These are phyloP conservation scores for Stenichneumon culpator DNA, from an alignment of 2,888 invertebrate species.

Conservation along the genomic window DNA sequence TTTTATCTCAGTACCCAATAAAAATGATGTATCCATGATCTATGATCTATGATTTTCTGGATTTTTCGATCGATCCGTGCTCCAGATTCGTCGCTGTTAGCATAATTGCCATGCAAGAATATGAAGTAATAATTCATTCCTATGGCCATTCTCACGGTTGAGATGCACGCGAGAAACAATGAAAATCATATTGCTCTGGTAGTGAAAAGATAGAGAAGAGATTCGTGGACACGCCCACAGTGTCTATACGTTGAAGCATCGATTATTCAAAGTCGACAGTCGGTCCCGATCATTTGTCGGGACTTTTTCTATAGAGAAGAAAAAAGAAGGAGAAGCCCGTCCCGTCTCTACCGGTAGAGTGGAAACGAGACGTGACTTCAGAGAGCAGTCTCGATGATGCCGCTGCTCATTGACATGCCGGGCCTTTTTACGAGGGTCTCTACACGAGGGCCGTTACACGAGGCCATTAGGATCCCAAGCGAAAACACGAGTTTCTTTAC, in stretches of 20 bases:
- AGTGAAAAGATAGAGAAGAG: constrained; percentile 48
- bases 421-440: constrained; percentile 68
- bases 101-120: neutral
- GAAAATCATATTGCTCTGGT: constrained; percentile 52
- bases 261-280: constrained; percentile 72
- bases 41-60: too few species aligned
- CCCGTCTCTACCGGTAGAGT: neutral
- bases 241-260: constrained; percentile 63
- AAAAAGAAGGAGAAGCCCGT: neutral
- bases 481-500: constrained; percentile 67
- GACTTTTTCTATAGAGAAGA: constrained; percentile 59
- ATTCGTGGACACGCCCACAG: constrained; percentile 65
- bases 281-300: constrained; percentile 69
- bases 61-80: neutral
- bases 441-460: constrained; percentile 52
- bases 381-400: constrained; percentile 65
- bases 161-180: constrained; percentile 40
- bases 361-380: constrained; percentile 60
- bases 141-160: neutral
- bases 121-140: neutral
- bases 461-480: constrained; percentile 57
- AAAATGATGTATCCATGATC: too few species aligned
- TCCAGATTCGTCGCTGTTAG: neutral
- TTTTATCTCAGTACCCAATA: too few species aligned
- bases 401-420: constrained; percentile 70